phyloP scores from a whole-genome alignment of 1,140 invertebrate genomes.

The Drosophila sucinea region DNA sequence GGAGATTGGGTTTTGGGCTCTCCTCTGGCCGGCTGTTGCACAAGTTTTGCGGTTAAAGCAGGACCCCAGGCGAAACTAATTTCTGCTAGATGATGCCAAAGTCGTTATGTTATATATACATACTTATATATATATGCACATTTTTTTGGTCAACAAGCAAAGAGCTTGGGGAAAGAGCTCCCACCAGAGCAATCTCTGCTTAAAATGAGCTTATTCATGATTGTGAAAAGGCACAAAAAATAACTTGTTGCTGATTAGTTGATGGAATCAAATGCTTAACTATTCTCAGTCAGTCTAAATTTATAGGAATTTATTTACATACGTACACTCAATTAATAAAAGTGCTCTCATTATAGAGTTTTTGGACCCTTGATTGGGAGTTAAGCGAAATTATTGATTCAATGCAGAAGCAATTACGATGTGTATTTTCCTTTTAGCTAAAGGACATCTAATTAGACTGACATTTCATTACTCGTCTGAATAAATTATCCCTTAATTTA shows the following conservation, averaged over 20 bases:
- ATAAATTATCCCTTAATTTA: background rate
- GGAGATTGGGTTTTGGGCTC: background rate
- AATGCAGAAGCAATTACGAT: no score
- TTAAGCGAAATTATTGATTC: no score
- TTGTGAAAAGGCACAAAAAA: constrained; percentile 13
- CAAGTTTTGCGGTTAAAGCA: constrained; percentile 31
- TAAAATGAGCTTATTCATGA: constrained; percentile 9
- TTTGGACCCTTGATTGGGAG: no score
- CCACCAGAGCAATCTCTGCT: constrained; percentile 17
- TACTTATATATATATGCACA: background rate
- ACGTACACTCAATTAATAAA: no score
- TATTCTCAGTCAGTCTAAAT: background rate
- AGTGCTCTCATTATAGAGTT: no score
- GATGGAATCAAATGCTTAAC: constrained; percentile 4
- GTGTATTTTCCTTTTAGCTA: no score
- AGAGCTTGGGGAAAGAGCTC: background rate
- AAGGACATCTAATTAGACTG: no score
- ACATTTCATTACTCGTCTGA: background rate
- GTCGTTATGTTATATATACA: constrained; percentile 43
- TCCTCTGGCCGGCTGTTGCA: constrained; percentile 27
- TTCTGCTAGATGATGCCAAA: constrained; percentile 57
- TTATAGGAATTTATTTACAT: no score
- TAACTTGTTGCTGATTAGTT: constrained; percentile 45
- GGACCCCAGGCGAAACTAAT: constrained; percentile 40
- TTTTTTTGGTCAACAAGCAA: constrained; percentile 36